Evolutionary conservation across 2,113 vertebrate species (phyloP).

Genomic region (Oplegnathus fasciatus): DNA sequence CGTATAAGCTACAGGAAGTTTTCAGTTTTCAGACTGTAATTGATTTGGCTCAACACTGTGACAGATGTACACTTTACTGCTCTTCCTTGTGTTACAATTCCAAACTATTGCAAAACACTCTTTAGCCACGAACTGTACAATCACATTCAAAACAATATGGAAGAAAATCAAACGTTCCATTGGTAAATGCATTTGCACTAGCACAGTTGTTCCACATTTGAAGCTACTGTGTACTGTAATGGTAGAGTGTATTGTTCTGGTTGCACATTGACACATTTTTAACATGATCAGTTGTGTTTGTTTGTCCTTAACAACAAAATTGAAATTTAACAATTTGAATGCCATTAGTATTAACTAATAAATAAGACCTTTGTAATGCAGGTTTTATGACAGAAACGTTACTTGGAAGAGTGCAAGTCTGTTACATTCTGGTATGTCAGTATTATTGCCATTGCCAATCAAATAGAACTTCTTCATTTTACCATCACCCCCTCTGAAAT

Average conservation of each 20-base stretch:
- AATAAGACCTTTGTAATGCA: no score
- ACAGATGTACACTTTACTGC: constrained; percentile 3
- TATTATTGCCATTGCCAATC: neutral
- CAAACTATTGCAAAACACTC: neutral
- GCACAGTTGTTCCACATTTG: neutral
- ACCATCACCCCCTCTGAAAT: neutral
- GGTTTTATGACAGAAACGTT: neutral
- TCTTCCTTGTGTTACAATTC: neutral
- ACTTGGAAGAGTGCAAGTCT: neutral
- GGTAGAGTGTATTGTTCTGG: neutral
- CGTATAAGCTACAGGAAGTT: neutral
- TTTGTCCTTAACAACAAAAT: neutral
- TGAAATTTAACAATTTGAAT: neutral
- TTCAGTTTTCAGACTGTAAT: neutral
- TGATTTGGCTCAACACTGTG: constrained; percentile 11
- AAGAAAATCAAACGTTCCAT: neutral
- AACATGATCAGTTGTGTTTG: neutral
- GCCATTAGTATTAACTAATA: neutral
- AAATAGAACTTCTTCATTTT: neutral
- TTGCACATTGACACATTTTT: neutral
- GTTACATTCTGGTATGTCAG: neutral
- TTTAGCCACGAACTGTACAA: neutral
- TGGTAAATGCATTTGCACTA: neutral
- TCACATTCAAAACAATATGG: neutral
- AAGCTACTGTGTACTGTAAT: neutral